Percentiles rank a stretch among this genome's conserved stretches.
phyloP scores from a whole-genome alignment of 2,888 invertebrate species.

The Dolichopus griseipennis region DNA sequence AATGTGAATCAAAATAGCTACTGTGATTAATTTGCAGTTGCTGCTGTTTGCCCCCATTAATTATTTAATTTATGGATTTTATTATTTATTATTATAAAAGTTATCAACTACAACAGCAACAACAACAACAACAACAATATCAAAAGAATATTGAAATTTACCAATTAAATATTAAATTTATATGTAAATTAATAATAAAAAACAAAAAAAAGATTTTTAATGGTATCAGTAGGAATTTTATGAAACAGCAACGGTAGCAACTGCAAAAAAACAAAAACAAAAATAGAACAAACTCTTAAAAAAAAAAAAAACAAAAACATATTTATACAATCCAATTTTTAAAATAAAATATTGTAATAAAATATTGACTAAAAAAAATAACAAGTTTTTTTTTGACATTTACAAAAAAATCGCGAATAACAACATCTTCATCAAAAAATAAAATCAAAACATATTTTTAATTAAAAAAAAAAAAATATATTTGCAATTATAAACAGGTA shows the following conservation, averaged over 20 bases:
- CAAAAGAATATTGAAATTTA: neutral
- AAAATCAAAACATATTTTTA: too few species aligned
- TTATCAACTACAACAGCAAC: neutral
- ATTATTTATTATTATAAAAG: neutral
- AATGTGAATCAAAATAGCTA: conserved; percentile 3
- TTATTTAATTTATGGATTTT: neutral
- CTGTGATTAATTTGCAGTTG: neutral
- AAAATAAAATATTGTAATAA: neutral
- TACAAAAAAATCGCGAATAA: too few species aligned
- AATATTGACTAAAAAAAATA: too few species aligned
- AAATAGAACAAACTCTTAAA: neutral
- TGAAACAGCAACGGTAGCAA: conserved; percentile 4
- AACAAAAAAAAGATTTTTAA: neutral
- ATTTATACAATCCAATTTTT: neutral
- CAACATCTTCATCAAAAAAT: too few species aligned
- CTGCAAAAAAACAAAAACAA: neutral
- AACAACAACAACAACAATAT: neutral
- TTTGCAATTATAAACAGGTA: too few species aligned
- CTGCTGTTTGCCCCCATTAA: neutral
- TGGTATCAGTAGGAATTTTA: neutral
- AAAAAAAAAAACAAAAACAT: too few species aligned
- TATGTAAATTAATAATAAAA: neutral
- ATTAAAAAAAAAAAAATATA: too few species aligned
- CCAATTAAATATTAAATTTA: neutral
- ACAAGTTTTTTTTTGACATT: too few species aligned